Evolutionary conservation across 2,113 vertebrate species (phyloP).

Genomic region (Syngnathus typhle): DNA sequence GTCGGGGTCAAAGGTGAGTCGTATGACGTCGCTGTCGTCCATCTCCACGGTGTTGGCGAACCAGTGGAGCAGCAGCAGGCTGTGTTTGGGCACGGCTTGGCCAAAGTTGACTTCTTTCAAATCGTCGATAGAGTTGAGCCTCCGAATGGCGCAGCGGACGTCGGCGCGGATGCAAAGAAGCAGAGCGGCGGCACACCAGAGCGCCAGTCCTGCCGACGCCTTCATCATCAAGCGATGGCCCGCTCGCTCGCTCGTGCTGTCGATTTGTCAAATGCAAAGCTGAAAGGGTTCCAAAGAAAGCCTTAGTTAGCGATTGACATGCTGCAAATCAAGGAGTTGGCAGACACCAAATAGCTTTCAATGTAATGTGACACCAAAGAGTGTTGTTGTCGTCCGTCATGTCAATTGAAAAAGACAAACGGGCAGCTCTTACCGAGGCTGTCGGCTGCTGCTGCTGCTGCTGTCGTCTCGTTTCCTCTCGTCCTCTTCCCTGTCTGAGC

Average conservation of each 20-base stretch:
- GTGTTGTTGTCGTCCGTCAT: neutral
- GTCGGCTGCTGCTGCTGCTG: neutral
- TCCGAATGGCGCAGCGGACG: conserved; percentile 16
- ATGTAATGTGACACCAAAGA: neutral
- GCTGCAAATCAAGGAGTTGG: neutral
- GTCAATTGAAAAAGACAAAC: neutral
- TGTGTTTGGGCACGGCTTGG: conserved; percentile 39
- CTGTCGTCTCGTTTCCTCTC: no score
- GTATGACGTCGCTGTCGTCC: conserved; percentile 23
- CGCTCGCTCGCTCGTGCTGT: no score
- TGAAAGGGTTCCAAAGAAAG: neutral
- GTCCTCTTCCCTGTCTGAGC: neutral
- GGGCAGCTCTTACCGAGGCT: conserved; percentile 11
- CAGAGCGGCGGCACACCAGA: conserved; percentile 22
- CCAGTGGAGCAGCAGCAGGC: conserved; percentile 57
- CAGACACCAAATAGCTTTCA: no score
- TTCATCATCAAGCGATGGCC: conserved; percentile 7
- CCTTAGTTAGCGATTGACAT: neutral
- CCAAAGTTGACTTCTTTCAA: conserved; percentile 42
- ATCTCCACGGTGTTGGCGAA: conserved; percentile 46
- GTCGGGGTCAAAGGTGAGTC: conserved; percentile 44
- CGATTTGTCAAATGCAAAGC: no score
- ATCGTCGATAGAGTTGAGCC: conserved; percentile 33
- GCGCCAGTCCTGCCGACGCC: neutral
- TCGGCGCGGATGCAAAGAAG: conserved; percentile 15